Conservation (phyloP, 92 coral and sea anemone species). For the Isaurus tuberculatus region DNA sequence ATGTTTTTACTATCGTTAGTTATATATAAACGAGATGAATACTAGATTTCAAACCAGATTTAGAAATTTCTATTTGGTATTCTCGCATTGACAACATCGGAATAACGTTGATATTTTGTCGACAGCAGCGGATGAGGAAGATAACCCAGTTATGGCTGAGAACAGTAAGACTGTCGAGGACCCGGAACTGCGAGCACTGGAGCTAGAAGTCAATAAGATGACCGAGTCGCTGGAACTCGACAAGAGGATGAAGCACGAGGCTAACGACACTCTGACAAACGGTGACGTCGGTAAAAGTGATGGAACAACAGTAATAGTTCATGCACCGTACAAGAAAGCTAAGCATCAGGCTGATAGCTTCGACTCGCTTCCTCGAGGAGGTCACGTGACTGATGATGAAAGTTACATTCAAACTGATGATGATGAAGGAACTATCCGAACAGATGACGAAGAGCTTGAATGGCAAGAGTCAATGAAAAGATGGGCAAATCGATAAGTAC, state of each 20-base stretch:
- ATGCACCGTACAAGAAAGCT: conserved; percentile 49
- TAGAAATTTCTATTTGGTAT: not conserved
- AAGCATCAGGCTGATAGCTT: conserved; percentile 67
- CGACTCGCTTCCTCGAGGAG: conserved; percentile 79
- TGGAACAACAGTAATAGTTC: conserved; percentile 56
- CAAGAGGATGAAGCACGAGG: conserved; percentile 51
- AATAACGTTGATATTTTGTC: not conserved
- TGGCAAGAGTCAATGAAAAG: conserved; percentile 94
- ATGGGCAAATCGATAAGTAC: conserved; percentile 64
- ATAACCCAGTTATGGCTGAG: conserved; percentile 10
- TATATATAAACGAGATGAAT: no score
- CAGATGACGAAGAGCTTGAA: conserved; percentile 92
- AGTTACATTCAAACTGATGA: conserved; percentile 94
- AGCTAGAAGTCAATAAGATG: conserved; percentile 85
- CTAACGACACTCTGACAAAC: conserved; percentile 52
- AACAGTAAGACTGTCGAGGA: conserved; percentile 50
- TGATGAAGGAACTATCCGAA: conserved; percentile 86
- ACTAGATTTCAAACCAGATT: no score
- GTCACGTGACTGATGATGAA: conserved; percentile 90
- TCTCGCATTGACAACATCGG: not conserved
- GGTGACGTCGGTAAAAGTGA: conserved; percentile 68
- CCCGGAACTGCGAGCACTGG: conserved; percentile 79
- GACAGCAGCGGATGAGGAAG: conserved; percentile 31
- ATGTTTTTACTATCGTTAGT: no score
- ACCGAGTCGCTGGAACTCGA: conserved; percentile 78